Evolutionary conservation across 2,113 vertebrate species (phyloP).

Genomic region (Ophthalmotilapia sp.): DNA sequence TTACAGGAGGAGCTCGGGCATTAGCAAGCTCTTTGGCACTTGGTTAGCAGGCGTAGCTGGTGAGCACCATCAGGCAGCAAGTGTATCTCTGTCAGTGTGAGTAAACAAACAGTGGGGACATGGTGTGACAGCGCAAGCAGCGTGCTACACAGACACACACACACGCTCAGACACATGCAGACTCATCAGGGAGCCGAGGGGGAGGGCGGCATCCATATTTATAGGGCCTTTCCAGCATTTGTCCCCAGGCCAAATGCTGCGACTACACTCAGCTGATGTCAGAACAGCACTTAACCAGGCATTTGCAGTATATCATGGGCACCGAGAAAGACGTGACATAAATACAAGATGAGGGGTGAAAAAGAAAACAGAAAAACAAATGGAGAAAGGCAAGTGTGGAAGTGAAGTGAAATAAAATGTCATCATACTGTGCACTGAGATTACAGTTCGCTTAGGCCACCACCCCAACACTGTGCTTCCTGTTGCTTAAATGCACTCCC

Average conservation of each 20-base stretch:
- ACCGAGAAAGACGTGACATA: conserved; percentile 50
- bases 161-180: conserved; percentile 39
- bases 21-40: conserved; percentile 58
- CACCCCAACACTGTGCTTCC: neutral
- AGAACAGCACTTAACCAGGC: conserved; percentile 71
- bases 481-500: neutral
- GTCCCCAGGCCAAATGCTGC: conserved; percentile 70
- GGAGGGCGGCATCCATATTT: conserved; percentile 68
- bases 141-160: conserved; percentile 10
- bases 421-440: neutral
- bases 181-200: conserved; percentile 44
- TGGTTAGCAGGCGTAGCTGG: conserved; percentile 17
- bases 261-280: conserved; percentile 70
- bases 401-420: neutral
- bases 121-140: conserved; percentile 55
- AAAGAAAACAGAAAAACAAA: neutral
- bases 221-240: conserved; percentile 63
- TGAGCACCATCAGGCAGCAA: conserved; percentile 20
- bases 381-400: neutral
- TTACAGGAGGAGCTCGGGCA: conserved; percentile 36
- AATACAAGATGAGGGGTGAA: conserved; percentile 8
- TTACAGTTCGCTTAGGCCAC: neutral
- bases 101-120: conserved; percentile 67
- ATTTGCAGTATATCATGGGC: conserved; percentile 60
- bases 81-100: conserved; percentile 66